phyloP scores from a whole-genome alignment of 2,888 invertebrate genomes.

The Luperina nickerlii region DNA sequence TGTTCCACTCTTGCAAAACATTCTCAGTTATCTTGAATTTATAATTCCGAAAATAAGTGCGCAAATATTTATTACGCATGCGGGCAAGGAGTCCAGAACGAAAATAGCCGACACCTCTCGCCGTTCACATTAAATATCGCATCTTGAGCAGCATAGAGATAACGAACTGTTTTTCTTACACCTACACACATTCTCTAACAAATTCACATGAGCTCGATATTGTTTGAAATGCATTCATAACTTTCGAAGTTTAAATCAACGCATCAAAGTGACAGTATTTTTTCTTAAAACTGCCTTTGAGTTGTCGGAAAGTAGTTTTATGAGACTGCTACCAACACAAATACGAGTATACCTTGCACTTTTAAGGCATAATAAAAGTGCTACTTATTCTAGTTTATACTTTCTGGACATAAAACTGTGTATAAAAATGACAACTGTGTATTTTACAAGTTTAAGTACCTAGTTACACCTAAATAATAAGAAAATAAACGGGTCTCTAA shows the following conservation, averaged over 20 bases:
- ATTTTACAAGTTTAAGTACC: slow-evolving; percentile 13
- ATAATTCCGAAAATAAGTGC: slow-evolving; percentile 79
- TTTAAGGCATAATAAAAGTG: slow-evolving; percentile 61
- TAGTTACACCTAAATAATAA: slow-evolving; percentile 6
- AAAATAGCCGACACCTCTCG: slow-evolving; percentile 83
- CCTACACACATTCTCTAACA: slow-evolving; percentile 78
- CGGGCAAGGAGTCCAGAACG: slow-evolving; percentile 79
- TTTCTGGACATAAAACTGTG: slow-evolving; percentile 55
- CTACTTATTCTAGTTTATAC: slow-evolving; percentile 62
- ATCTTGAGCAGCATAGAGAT: slow-evolving; percentile 78
- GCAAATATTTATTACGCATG: slow-evolving; percentile 83
- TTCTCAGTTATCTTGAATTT: slow-evolving; percentile 69
- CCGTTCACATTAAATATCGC: slow-evolving; percentile 81
- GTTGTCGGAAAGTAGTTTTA: slow-evolving; percentile 53
- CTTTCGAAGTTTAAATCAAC: slow-evolving; percentile 36
- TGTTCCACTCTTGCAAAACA: slow-evolving; percentile 36
- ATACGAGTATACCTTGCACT: slow-evolving; percentile 52
- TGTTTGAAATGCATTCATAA: slow-evolving; percentile 68
- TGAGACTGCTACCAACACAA: slow-evolving; percentile 34
- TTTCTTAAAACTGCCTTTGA: slow-evolving; percentile 22
- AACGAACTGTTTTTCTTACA: slow-evolving; percentile 79
- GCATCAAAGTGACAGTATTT: slow-evolving; percentile 37
- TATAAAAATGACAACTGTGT: slow-evolving; percentile 50
- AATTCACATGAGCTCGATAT: slow-evolving; percentile 69
- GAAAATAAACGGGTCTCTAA: slow-evolving; percentile 9